phyloP scores from a whole-genome alignment of 2,888 invertebrate genomes.

The Apotomis capreana region DNA sequence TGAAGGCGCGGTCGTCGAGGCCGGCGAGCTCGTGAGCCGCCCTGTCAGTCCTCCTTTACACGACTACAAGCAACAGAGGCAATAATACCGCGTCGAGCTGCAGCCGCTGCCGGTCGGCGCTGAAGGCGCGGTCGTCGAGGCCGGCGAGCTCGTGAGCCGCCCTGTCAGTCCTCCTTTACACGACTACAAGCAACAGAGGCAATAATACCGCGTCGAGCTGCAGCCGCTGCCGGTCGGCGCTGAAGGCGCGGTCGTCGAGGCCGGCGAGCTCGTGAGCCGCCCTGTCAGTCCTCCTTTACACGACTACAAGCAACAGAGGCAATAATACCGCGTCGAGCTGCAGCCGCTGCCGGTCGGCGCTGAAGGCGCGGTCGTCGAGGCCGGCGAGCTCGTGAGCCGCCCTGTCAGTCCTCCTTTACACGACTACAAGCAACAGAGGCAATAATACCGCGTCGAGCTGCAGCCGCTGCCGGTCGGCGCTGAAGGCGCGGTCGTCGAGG shows the following conservation, averaged over 20 bases:
- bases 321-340: conserved; percentile 85
- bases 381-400: conserved; percentile 85
- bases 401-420: conserved; percentile 76
- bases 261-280: conserved; percentile 85
- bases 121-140: conserved; percentile 86
- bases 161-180: conserved; percentile 76
- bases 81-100: conserved; percentile 85
- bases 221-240: conserved; percentile 87
- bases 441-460: conserved; percentile 85
- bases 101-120: conserved; percentile 87
- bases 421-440: conserved; percentile 52
- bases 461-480: conserved; percentile 87
- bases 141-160: conserved; percentile 85
- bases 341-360: conserved; percentile 87
- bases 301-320: conserved; percentile 52
- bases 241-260: conserved; percentile 86
- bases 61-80: conserved; percentile 52
- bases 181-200: conserved; percentile 52
- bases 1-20: conserved; percentile 86
- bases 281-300: conserved; percentile 76
- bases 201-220: conserved; percentile 85
- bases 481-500: conserved; percentile 86
- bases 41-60: conserved; percentile 76
- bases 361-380: conserved; percentile 86
- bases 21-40: conserved; percentile 85